Percentiles rank a stretch among this genome's conserved stretches.
Evolutionary conservation across 2,113 vertebrate species (phyloP).

Genomic region (Chlamydotis undulata): DNA sequence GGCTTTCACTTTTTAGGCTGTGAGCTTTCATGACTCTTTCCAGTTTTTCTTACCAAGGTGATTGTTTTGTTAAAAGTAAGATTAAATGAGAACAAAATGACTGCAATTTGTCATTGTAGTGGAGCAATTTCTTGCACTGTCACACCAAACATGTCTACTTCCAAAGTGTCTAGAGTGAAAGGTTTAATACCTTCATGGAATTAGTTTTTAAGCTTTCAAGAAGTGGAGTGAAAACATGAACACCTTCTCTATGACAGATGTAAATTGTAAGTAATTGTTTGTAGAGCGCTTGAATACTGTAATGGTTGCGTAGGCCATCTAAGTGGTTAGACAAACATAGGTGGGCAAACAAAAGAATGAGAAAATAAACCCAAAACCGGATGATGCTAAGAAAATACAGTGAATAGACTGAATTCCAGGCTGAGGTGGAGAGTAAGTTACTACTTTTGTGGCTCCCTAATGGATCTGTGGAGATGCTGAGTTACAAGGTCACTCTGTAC

Average conservation of each 20-base stretch:
- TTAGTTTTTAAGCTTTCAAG: not conserved
- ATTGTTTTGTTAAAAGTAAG: slow-evolving; percentile 40
- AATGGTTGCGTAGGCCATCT: not conserved
- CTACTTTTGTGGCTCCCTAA: not conserved
- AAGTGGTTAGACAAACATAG: slow-evolving; percentile 17
- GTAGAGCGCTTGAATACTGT: not conserved
- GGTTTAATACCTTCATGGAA: not conserved
- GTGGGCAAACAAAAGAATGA: slow-evolving; percentile 10
- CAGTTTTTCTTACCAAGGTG: not conserved
- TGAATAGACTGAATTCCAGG: slow-evolving; percentile 26
- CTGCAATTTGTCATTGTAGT: slow-evolving; percentile 22
- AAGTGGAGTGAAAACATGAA: not conserved
- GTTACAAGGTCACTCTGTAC: not conserved
- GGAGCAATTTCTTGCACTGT: not conserved
- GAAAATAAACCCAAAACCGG: not conserved
- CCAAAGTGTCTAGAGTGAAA: not conserved
- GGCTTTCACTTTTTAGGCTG: not conserved
- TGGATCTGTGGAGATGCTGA: not conserved
- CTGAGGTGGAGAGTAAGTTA: not conserved
- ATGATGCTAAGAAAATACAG: not conserved
- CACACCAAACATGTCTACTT: not conserved
- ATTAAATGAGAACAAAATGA: not conserved
- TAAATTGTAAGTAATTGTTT: not conserved
- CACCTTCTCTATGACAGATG: not conserved
- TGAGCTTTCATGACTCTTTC: not conserved